Evolutionary conservation across 2,888 invertebrate species (phyloP), one percentile per base, ranked within the genome.

Genomic region (Scaptomyza reducta): DNA sequence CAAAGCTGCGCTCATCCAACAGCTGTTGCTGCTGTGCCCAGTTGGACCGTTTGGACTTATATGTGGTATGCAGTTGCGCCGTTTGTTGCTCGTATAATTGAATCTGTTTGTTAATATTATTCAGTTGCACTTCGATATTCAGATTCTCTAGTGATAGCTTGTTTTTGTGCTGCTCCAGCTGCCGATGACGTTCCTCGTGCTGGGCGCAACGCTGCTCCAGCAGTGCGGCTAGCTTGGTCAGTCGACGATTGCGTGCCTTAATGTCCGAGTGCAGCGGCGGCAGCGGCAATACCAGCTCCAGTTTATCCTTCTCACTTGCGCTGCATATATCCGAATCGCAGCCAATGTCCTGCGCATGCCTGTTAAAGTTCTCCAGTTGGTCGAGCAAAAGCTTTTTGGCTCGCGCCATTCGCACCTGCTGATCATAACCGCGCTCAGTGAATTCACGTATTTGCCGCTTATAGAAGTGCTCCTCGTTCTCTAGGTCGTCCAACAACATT

Each of bases 351-450:
- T 80, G 75, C 14, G 82, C 75, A 29, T 77, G 70, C 6, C 56
- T 56, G 49, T 90, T 90, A 41, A 85, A 89, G 10, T 53, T 62
- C 42, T 83, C 82, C 5, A 89, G 75, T 50, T 76, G 71, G 35
- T 90, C 89, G 1, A 86, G 74, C 11, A 90, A 57, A 29, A 87
- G 79, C 11, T 89, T 88, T 27, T 88, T 87, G 13, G 79, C 74
- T 3, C 89, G 79, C 0, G 91, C 69, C 31, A 89, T 63, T 5
- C 73, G 56, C 5, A 91, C 81, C 58, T 90, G 90, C 60, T 87
- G 84, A 46, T 88, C 77, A 38, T 88, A 74, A 44, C 83, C 74
- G n/a, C 75, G 78, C 13, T 88, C 81, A 7, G 79, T 58, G 1
- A 90, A 54, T 10, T 89, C 89, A 9, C 74, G 66, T 6, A 85